Evolutionary conservation across 1,140 invertebrate genomes (phyloP).

Genomic region (Bombus polaris): DNA sequence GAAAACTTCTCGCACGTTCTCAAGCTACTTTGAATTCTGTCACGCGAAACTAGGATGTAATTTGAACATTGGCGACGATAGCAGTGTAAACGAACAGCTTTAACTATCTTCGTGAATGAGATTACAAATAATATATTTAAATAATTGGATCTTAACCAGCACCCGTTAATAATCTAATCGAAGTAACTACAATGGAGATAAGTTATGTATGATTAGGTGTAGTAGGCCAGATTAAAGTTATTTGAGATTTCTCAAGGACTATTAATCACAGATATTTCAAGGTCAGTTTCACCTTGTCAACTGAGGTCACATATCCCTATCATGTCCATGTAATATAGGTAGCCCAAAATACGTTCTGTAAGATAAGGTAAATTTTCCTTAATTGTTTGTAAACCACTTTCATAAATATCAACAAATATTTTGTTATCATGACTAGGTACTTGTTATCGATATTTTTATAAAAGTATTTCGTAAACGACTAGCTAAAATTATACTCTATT

Average conservation of each 20-base stretch:
- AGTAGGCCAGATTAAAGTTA: neutral
- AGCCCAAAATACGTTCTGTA: neutral
- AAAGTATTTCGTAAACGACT: neutral
- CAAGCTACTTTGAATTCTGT: constrained; percentile 15
- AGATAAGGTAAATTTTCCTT: neutral
- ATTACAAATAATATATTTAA: neutral
- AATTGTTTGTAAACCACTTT: neutral
- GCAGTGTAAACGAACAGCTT: neutral
- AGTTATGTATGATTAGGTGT: neutral
- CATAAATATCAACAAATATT: neutral
- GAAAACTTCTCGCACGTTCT: neutral
- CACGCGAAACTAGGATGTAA: constrained; percentile 10
- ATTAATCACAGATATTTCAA: neutral
- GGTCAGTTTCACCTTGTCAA: neutral
- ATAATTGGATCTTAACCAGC: neutral
- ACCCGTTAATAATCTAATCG: neutral
- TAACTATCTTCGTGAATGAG: neutral
- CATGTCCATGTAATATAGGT: neutral
- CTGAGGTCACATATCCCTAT: neutral
- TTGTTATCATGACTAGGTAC: neutral
- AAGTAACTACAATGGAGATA: neutral
- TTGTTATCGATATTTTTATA: neutral
- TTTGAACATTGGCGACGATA: neutral
- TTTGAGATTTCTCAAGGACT: neutral
- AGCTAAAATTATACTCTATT: neutral